These are phyloP conservation scores for Limenitis camilla DNA, from an alignment of 2,888 invertebrate species.

Conservation along the genomic window DNA sequence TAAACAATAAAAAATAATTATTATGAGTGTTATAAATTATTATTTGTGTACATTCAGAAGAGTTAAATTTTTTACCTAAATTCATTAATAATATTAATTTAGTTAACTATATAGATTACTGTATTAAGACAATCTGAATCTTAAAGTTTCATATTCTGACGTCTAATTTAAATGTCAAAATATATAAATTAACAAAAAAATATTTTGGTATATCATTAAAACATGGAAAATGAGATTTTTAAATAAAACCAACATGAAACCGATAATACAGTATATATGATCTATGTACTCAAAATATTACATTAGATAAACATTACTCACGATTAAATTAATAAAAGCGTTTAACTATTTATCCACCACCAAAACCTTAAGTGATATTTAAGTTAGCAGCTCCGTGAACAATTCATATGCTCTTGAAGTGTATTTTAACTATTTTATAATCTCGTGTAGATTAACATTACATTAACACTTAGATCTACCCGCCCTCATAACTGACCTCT, in stretches of 20 bases:
- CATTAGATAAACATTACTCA: slow-evolving; percentile 54
- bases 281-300: slow-evolving; percentile 49
- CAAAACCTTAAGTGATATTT: slow-evolving; percentile 55
- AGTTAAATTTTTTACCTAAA: no score
- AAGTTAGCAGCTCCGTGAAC: slow-evolving; percentile 42
- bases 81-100: not conserved
- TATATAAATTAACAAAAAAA: no score
- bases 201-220: not conserved
- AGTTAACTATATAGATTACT: no score
- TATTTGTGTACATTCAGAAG: no score
- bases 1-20: no score
- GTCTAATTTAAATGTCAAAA: no score
- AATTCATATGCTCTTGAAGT: slow-evolving; percentile 21
- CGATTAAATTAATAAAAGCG: slow-evolving; percentile 56
- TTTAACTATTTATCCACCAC: slow-evolving; percentile 58
- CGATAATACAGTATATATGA: slow-evolving; percentile 47
- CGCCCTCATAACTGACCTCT: slow-evolving; percentile 36
- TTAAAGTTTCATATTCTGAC: no score
- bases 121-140: no score
- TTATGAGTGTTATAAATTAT: no score
- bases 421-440: slow-evolving; percentile 30
- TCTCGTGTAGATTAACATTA: slow-evolving; percentile 28
- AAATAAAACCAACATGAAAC: slow-evolving; percentile 7
- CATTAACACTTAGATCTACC: slow-evolving; percentile 55
- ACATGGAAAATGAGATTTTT: not conserved